These are phyloP conservation scores for Leptarthrus brevirostris DNA, from an alignment of 2,888 invertebrate species.

Conservation along the genomic window DNA sequence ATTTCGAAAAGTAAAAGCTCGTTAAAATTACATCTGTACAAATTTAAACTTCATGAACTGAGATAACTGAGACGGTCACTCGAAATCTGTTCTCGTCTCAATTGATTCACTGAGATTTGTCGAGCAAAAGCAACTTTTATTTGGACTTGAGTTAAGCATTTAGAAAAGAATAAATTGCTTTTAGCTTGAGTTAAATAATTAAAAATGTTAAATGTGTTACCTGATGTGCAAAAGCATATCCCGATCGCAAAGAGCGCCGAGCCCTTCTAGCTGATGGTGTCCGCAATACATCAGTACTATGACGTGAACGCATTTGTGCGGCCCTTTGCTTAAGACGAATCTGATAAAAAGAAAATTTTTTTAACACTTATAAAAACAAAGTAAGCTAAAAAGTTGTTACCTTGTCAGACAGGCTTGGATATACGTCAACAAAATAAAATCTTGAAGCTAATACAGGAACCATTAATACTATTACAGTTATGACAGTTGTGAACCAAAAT, in stretches of 20 bases:
- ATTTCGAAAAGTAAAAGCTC: too few relatives aligned
- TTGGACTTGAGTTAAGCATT: too few relatives aligned
- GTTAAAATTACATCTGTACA: too few relatives aligned
- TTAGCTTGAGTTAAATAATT: too few relatives aligned
- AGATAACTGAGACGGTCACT: too few relatives aligned
- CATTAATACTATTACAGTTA: slow-evolving; percentile 85
- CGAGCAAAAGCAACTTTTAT: too few relatives aligned
- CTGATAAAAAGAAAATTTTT: slow-evolving; percentile 61
- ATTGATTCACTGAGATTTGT: too few relatives aligned
- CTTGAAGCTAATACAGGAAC: slow-evolving; percentile 94
- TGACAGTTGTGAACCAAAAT: slow-evolving; percentile 86
- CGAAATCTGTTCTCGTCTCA: too few relatives aligned
- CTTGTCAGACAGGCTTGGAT: slow-evolving; percentile 89
- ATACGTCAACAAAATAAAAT: slow-evolving; percentile 91
- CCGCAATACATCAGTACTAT: slow-evolving; percentile 82
- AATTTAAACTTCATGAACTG: too few relatives aligned
- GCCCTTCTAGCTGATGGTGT: slow-evolving; percentile 90
- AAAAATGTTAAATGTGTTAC: too few relatives aligned
- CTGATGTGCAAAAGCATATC: slow-evolving; percentile 98
- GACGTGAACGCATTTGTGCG: slow-evolving; percentile 75
- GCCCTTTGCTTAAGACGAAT: slow-evolving; percentile 85
- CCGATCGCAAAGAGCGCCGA: slow-evolving; percentile 91
- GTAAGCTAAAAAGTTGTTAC: slow-evolving; percentile 55
- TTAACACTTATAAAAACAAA: background rate
- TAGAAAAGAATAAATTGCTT: background rate